These are phyloP conservation scores for Unio pictorum DNA, from an alignment of 2,888 invertebrate genomes.

Conservation along the genomic window DNA sequence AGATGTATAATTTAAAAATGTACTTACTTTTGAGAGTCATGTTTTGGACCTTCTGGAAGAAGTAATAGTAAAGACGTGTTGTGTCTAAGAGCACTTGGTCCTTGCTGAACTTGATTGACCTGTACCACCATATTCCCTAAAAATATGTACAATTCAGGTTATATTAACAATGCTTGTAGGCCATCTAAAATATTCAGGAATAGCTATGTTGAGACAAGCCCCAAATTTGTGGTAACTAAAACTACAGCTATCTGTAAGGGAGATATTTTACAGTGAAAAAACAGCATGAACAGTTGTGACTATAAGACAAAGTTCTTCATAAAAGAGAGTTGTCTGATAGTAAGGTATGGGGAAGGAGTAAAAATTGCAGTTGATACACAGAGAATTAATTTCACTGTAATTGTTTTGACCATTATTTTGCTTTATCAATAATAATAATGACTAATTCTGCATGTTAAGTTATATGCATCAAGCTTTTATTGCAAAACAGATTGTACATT, in stretches of 20 bases:
- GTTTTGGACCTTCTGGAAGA: conserved; percentile 95
- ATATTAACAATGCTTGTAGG: background rate
- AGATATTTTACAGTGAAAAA: background rate
- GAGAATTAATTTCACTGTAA: too few species aligned
- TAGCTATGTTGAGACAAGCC: background rate
- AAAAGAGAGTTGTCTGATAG: too few species aligned
- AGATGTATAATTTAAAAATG: too few species aligned
- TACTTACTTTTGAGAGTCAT: conserved; percentile 89
- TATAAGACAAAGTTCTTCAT: too few species aligned
- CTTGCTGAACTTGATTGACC: conserved; percentile 95
- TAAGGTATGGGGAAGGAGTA: too few species aligned
- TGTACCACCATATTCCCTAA: conserved; percentile 98
- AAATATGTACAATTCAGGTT: conserved; percentile 10
- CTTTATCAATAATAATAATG: too few species aligned
- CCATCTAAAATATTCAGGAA: background rate
- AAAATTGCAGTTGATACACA: too few species aligned
- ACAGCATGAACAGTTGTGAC: too few species aligned
- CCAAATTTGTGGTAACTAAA: background rate
- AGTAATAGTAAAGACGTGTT: conserved; percentile 95
- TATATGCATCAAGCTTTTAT: too few species aligned
- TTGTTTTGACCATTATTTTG: too few species aligned
- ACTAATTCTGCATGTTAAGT: too few species aligned
- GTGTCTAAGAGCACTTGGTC: conserved; percentile 96
- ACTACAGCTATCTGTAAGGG: background rate
- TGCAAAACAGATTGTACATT: too few species aligned